Base-by-base conservation (phyloP, 2,113 vertebrate genomes). In the Excalfactoria chinensis region DNA sequence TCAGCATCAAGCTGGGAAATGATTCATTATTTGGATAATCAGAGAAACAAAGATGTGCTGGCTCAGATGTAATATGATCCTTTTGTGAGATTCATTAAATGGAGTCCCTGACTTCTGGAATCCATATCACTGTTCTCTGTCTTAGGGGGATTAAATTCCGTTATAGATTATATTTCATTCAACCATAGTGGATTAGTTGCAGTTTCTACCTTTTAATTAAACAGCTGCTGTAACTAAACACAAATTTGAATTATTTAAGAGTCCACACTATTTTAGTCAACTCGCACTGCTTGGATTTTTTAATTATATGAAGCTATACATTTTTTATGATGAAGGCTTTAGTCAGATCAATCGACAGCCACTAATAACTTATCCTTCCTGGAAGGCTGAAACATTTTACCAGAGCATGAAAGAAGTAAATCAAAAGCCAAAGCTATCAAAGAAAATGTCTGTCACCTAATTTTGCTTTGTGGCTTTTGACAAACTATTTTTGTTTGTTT, bases 191-290 rank as follows among this genome's bases (percentile, higher is more conserved):
- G 97, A 98, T 98, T 98, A 98, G 97, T 98, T 98, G 96, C 95
- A 97, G 97, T 98, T 98, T 98, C 96, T 98, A 98, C 97, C 97
- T 98, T 98, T 98, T 98, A 98, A 98, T 98, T 98, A 98, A 98
- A 97, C 97, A 98, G 96, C 96, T 97, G 96, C 95, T 97, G 90
- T 96, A 71, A 89, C 94, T 96, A 98, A 97, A 97, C 96, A 97
- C 93, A 95, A 96, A 97, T 97, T 92, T 98, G 94, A 98, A 98
- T 98, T 98, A 98, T 98, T 98, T 98, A 98, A 96, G 89, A 97
- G 95, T 94, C 84, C 77, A 88, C 94, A 96, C 95, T 97, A 96
- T 95, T 97, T 96, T 94, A 95, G 95, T 96, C 95, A 97, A 94
- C 94, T 94, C 70, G 82, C 82, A 95, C 81, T 64, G 64, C 92